Evolutionary conservation across 2,797 vertebrate species (phyloP).

Genomic region (Chelidonichthys spinosus): DNA sequence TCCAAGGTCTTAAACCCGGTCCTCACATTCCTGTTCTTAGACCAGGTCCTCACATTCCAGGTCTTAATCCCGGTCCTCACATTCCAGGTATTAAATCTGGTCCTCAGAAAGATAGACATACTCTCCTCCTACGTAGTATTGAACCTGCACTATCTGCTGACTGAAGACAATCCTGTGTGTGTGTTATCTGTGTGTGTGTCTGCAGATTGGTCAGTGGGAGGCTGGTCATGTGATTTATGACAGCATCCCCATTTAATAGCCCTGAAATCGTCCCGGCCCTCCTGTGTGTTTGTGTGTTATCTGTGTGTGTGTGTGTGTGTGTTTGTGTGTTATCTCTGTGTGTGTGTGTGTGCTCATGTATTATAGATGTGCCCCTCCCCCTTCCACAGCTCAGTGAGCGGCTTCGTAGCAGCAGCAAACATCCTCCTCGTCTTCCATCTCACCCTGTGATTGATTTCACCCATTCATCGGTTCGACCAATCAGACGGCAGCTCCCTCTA

Average conservation of each 20-base stretch:
- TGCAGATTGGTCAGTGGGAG: conserved; percentile 48
- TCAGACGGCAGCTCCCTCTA: neutral
- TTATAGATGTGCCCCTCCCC: conserved; percentile 60
- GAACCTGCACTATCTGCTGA: conserved; percentile 43
- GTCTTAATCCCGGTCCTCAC: too few species aligned
- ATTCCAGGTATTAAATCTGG: too few species aligned
- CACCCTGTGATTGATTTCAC: conserved; percentile 1
- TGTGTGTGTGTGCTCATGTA: conserved; percentile 49
- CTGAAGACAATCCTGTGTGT: conserved; percentile 13
- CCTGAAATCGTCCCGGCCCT: conserved; percentile 38
- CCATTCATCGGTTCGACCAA: conserved; percentile 8
- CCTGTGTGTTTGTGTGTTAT: neutral
- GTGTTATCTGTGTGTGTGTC: conserved; percentile 10
- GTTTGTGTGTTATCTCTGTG: conserved; percentile 41
- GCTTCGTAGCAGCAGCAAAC: conserved; percentile 28
- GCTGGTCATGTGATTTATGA: conserved; percentile 64
- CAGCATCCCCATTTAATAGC: conserved; percentile 57
- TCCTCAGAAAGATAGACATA: neutral
- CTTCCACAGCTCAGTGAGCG: conserved; percentile 35
- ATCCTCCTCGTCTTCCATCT: conserved; percentile 20
- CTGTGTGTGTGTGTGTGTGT: conserved; percentile 4
- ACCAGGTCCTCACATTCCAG: too few species aligned
- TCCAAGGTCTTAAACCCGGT: too few species aligned
- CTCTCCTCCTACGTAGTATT: conserved; percentile 34
- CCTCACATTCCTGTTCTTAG: too few species aligned